Base-by-base conservation (phyloP, 2,888 invertebrate genomes). In the Julus scanicus region DNA sequence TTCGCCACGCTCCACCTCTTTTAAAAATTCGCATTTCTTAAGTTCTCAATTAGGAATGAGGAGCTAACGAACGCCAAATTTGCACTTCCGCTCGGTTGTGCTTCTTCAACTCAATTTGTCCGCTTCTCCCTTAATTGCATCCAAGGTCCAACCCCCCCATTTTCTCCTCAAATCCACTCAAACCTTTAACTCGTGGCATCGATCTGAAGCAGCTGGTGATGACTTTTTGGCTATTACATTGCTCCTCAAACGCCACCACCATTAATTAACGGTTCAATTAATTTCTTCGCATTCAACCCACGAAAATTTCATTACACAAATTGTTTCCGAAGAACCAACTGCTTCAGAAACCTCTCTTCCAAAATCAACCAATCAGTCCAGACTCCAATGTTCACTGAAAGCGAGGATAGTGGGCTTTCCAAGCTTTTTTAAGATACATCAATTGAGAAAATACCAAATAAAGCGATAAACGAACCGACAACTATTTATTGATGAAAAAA, bases 41-140 rank as follows among this genome's bases (percentile, higher is more conserved):
- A n/a, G 20, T 20, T 57, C 57, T 63, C 63, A 63, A 63, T 63
- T 63, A 63, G 63, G 63, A 20, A 63, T 20, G 63, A n/a, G 63
- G 20, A 63, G 63, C 63, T 63, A 63, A 63, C 63, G 63, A 63
- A 63, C 63, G 63, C 63, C 63, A 63, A 63, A 63, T 63, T 63
- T 20, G 63, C 63, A 63, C 63, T 63, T 63, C 63, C 63, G 63
- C 63, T 63, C 63, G 63, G 15, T 20, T 63, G 63, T 63, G 63
- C 63, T 63, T 20, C 63, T 63, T 63, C 63, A 63, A 15, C 63
- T 63, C 63, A 63, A 63, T 63, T 63, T 63, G 63, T 63, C 20
- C 63, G 5, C 63, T 63, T 63, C 3, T 63, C 63, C 63, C n/a
- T 1, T 63, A 63, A 63, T 63, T 63, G 20, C 63, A 63, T 63